Conservation (phyloP, 2,888 invertebrate genomes). For the Stegana nigrithorax region DNA sequence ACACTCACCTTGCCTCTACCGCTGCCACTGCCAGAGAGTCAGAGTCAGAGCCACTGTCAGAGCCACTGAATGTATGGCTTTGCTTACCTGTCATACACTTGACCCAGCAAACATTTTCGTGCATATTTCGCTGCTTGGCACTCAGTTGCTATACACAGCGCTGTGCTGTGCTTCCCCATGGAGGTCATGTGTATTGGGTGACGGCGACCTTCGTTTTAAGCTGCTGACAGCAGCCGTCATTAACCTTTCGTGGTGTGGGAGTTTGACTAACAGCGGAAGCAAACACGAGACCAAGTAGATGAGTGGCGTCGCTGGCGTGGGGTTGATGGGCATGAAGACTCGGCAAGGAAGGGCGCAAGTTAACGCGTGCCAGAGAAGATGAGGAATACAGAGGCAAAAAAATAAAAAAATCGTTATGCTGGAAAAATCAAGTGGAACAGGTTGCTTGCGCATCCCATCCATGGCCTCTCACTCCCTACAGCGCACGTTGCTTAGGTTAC, state of each 20-base stretch:
- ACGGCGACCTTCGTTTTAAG: slow-evolving; percentile 39
- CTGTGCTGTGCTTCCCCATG: background rate
- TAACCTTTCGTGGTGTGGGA: slow-evolving; percentile 57
- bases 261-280: too few relatives aligned
- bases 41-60: slow-evolving; percentile 37
- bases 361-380: too few relatives aligned
- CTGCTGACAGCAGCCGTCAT: slow-evolving; percentile 60
- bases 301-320: background rate
- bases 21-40: too few relatives aligned
- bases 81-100: slow-evolving; percentile 52
- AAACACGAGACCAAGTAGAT: too few relatives aligned
- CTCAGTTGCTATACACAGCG: too few relatives aligned
- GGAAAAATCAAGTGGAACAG: slow-evolving; percentile 57
- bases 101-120: slow-evolving; percentile 43
- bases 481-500: too few relatives aligned
- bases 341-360: slow-evolving; percentile 9
- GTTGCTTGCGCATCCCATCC: slow-evolving; percentile 30
- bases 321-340: background rate
- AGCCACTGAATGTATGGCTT: slow-evolving; percentile 39
- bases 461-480: too few relatives aligned
- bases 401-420: background rate
- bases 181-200: background rate
- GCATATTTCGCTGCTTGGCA: background rate
- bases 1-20: too few relatives aligned
- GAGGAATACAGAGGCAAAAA: too few relatives aligned